Base-by-base conservation (phyloP, 2,797 vertebrate species). In the Xenops minutus region DNA sequence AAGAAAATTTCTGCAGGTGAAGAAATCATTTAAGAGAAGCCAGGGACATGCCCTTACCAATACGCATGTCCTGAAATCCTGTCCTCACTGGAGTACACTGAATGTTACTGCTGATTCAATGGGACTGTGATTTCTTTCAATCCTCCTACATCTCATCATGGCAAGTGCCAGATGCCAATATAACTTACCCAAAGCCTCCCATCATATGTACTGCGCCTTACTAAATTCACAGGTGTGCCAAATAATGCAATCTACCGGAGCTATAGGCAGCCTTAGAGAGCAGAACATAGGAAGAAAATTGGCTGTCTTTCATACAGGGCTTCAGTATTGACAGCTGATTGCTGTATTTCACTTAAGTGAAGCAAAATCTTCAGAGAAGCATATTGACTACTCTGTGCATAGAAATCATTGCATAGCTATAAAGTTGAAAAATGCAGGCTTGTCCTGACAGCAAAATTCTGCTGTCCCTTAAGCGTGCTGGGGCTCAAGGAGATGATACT, bases 281-380 rank as follows among this genome's bases (percentile, higher is more conserved):
- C 49, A 84, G 73, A 86, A 86, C 18, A 61, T 2, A 51, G 52
- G 73, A 88, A 81, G 89, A 86, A 91, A 93, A 89, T 27, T 72
- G 9, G 80, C 56, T 68, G 30, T 48, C 27, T 88, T 95, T 95
- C 88, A 78, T 11, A 62, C 37, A 32, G 8, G 18, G 34, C 43
- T 84, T 43, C 72, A 81, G 72, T 77, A 86, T 72, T 73, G 64
- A 67, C 79, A 90, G 76, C 66, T 94, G 83, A 94, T 55, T 86
- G 62, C 80, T 66, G 23, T 72, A 51, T 69, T 91, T 72, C 56
- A 88, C 32, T 68, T 75, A 43, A 36, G 18, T 27, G 58, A 92
- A 89, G 54, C 24, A 81, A 75, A 88, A 66, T 69, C 79, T 86
- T 68, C 59, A 24, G 16, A 89, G 39, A 78, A 86, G 83, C 54